phyloP scores from a whole-genome alignment of 2,113 vertebrate species.

The Sorex fumeus region DNA sequence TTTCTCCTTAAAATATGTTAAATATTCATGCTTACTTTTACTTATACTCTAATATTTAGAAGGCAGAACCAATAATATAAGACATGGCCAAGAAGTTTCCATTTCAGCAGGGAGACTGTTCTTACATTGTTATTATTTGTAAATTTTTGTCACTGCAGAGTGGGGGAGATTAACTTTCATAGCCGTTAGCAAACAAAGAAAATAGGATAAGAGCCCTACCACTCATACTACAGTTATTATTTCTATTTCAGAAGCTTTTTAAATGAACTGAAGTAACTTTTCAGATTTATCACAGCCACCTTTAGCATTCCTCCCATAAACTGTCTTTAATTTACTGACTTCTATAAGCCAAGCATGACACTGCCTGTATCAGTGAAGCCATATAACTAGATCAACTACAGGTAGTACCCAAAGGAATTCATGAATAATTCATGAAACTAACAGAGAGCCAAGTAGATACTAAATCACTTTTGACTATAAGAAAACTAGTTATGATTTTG shows the following conservation, averaged over 20 bases:
- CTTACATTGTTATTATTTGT: conserved; percentile 61
- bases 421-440: conserved; percentile 76
- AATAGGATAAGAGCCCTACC: conserved; percentile 31
- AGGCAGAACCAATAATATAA: conserved; percentile 48
- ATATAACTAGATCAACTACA: conserved; percentile 75
- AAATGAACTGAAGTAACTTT: conserved; percentile 68
- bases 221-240: conserved; percentile 1
- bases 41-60: conserved; percentile 31
- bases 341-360: conserved; percentile 65
- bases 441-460: conserved; percentile 70
- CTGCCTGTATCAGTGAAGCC: conserved; percentile 57
- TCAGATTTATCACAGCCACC: conserved; percentile 67
- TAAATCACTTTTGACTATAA: conserved; percentile 53
- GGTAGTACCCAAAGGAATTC: conserved; percentile 71
- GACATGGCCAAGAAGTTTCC: conserved; percentile 57
- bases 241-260: conserved; percentile 67
- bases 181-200: conserved; percentile 65
- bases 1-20: conserved; percentile 71
- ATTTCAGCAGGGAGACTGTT: background rate
- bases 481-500: conserved; percentile 38
- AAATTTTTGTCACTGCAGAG: conserved; percentile 5
- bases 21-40: conserved; percentile 49
- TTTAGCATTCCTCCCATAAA: conserved; percentile 23
- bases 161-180: background rate
- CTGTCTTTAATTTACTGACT: conserved; percentile 74